Evolutionary conservation across 2,888 invertebrate species (phyloP).

Genomic region (Drosophila melanosoma): DNA sequence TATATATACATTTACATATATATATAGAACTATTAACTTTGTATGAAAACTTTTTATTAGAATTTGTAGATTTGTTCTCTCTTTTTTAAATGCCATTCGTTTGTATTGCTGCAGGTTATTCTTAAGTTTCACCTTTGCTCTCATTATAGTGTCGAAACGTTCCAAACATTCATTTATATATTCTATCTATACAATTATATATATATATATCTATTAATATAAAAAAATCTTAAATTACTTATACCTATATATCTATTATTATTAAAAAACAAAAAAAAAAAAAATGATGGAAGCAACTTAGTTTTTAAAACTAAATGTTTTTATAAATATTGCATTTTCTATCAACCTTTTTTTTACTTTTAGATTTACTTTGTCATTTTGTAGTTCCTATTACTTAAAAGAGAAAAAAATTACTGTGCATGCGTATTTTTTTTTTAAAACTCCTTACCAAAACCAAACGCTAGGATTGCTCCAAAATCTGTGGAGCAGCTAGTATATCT

Average conservation of each 20-base stretch:
- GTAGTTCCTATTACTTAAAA: slow-evolving; percentile 30
- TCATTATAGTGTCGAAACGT: slow-evolving; percentile 50
- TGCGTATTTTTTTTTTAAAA: slow-evolving; percentile 61
- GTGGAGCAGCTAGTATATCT: slow-evolving; percentile 14
- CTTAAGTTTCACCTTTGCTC: slow-evolving; percentile 59
- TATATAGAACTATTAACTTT: slow-evolving; percentile 64
- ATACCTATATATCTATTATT: slow-evolving; percentile 37
- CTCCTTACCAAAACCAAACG: not conserved
- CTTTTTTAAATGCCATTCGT: slow-evolving; percentile 38
- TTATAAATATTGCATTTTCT: slow-evolving; percentile 53
- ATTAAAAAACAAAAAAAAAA: slow-evolving; percentile 27
- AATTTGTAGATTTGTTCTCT: slow-evolving; percentile 73
- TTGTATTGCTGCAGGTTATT: slow-evolving; percentile 70
- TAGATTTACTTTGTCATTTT: slow-evolving; percentile 34
- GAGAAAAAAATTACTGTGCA: slow-evolving; percentile 40
- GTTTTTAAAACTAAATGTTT: slow-evolving; percentile 58
- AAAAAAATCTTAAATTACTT: slow-evolving; percentile 53
- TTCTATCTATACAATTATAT: slow-evolving; percentile 24
- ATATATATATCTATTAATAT: slow-evolving; percentile 42
- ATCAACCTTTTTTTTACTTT: slow-evolving; percentile 46
- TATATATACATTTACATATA: slow-evolving; percentile 22
- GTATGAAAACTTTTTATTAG: slow-evolving; percentile 66
- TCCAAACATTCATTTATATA: slow-evolving; percentile 33
- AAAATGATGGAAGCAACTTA: slow-evolving; percentile 39
- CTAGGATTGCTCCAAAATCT: slow-evolving; percentile 5